Evolutionary conservation across 1,140 invertebrate species (phyloP), one percentile per base, ranked within the genome.

Genomic region (Parasteatoda tepidariorum): DNA sequence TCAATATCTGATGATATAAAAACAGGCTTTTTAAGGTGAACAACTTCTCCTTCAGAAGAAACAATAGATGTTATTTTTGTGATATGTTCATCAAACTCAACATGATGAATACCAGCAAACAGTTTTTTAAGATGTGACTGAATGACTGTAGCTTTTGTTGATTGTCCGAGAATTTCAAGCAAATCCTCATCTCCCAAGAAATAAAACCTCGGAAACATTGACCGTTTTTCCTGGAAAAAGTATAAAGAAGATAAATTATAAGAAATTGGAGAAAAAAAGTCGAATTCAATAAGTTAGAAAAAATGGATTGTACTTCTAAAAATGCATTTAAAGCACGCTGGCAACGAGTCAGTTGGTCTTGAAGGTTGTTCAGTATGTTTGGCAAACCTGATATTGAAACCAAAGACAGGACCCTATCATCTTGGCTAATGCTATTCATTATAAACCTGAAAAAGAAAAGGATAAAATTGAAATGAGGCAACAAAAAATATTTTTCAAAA

Each of bases 111-210:
- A 3, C 87, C 87, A 76, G 96, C 94, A 89, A 98, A 99, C 18
- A 99, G 89, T 90, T 99, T 99, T 86, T 97, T 97, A 85, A 99
- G 90, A 89, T 99, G 97, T 0, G 93, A 92, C 89, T 98, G 95
- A 87, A 99, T 94, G 0, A 98, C 94, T 70, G 92, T 92, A 67
- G 94, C 94, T 86, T 96, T 96, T 0, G 94, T 95, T 2, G 91
- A 88, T 89, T 97, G 95, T 0, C 96, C 96, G 0, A 98, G 90
- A 70, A 99, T 92, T 90, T 99, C 97, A 33, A 99, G 89, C 48
- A 99, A 90, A 90, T 99, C 97, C 88, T 99, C 97, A 88, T 99
- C 97, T 85, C 96, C 97, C 85, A 99, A 91, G 87, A 99, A 99
- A 87, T 98, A 98, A 86, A 99, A 95, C 86, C 98, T 91, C 3